Percentiles rank a stretch among this genome's conserved stretches.
phyloP scores from a whole-genome alignment of 2,797 vertebrate species.

The Chiropotes sagulatus region DNA sequence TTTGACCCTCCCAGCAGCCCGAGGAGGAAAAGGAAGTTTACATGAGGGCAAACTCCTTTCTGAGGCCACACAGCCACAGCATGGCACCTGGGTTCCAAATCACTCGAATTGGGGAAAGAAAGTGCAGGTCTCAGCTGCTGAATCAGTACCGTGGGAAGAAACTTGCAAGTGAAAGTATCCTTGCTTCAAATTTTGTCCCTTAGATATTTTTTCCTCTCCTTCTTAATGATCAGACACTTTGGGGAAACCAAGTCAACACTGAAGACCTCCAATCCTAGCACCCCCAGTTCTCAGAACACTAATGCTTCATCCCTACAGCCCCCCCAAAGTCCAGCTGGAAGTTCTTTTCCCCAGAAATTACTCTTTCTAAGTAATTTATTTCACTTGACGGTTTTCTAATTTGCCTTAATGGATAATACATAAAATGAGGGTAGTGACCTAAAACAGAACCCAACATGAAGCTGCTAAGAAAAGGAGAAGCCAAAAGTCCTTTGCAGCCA shows the following conservation, averaged over 20 bases:
- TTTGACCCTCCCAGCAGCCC: neutral
- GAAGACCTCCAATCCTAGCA: neutral
- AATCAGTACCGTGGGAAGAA: neutral
- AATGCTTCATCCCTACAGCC: rapidly evolving
- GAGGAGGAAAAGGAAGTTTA: neutral
- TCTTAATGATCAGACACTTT: neutral
- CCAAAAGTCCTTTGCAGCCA: neutral
- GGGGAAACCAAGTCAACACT: neutral
- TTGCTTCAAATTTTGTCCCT: neutral
- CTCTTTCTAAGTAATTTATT: neutral
- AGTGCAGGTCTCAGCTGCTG: neutral
- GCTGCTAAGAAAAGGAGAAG: neutral
- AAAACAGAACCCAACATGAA: neutral
- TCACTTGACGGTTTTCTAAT: neutral
- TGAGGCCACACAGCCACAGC: rapidly evolving
- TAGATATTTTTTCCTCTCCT: neutral
- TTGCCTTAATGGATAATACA: neutral
- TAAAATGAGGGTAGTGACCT: neutral
- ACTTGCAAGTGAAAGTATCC: neutral
- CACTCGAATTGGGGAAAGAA: neutral
- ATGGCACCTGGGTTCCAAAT: too few relatives aligned
- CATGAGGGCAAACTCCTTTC: neutral
- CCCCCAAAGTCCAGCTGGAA: neutral
- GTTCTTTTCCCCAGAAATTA: neutral
- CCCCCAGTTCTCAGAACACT: neutral